Conservation (phyloP, 2,888 invertebrate genomes). For the Antitype chi region DNA sequence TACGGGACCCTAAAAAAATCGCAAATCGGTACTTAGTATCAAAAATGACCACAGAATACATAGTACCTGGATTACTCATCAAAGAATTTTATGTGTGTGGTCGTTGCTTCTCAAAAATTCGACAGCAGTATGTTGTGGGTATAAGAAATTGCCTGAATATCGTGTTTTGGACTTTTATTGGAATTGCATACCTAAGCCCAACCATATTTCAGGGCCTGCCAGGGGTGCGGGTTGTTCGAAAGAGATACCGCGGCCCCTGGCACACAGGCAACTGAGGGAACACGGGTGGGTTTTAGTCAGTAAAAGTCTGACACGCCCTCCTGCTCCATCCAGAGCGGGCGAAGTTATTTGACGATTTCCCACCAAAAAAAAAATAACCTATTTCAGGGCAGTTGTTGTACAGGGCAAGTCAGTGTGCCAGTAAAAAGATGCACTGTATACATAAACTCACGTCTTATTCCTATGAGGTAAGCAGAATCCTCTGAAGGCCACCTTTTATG, state of each 20-base stretch:
- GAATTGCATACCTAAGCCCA: neutral
- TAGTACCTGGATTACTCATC: neutral
- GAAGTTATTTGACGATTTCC: no score
- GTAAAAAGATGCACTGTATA: neutral
- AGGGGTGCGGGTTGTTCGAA: no score
- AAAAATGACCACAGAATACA: constrained; percentile 21
- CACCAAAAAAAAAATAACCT: no score
- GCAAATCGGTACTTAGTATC: constrained; percentile 1
- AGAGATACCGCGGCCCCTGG: no score
- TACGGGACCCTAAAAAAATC: neutral
- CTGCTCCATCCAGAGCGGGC: no score
- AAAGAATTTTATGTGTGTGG: constrained; percentile 21
- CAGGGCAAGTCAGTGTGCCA: neutral
- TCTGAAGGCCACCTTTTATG: no score
- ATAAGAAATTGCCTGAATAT: constrained; percentile 3
- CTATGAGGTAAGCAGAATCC: no score
- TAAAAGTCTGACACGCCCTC: no score
- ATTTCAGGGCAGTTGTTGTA: neutral
- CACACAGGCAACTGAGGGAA: no score
- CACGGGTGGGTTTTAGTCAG: no score
- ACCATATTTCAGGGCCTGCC: no score
- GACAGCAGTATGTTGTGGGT: constrained; percentile 13
- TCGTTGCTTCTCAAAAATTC: constrained; percentile 26
- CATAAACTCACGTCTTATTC: no score
- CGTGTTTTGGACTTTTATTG: constrained; percentile 12